phyloP scores from a whole-genome alignment of 2,888 invertebrate species.

The Orgyia antiqua region DNA sequence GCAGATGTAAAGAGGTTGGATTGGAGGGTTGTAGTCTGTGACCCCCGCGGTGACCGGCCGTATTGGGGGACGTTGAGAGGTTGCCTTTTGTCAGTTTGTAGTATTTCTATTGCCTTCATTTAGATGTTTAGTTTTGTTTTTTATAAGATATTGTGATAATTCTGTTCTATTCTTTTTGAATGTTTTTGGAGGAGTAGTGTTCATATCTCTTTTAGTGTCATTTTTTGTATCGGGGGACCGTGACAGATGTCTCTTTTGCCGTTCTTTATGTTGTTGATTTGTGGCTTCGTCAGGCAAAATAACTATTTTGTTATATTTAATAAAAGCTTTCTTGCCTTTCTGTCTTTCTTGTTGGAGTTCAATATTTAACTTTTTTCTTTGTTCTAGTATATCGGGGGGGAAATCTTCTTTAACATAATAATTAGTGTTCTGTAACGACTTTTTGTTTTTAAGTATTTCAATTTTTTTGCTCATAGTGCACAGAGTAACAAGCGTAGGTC shows the following conservation, averaged over 20 bases:
- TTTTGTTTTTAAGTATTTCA: not conserved
- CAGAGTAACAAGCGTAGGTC: not conserved
- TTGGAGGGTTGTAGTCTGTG: not conserved
- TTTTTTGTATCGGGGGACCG: not conserved
- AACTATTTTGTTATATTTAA: not conserved
- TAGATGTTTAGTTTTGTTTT: not conserved
- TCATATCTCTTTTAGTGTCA: not conserved
- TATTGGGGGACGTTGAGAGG: not conserved
- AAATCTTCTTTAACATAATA: not conserved
- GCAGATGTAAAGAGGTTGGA: not conserved
- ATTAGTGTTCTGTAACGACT: not conserved
- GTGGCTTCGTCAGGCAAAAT: not conserved
- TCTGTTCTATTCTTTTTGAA: not conserved
- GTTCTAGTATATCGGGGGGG: not conserved
- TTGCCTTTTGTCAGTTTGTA: not conserved
- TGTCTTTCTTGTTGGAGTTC: not conserved
- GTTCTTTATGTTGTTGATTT: not conserved
- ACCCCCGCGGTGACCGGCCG: too few relatives aligned
- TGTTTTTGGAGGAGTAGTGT: not conserved
- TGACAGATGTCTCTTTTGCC: not conserved
- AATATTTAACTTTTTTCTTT: not conserved
- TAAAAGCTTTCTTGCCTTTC: not conserved
- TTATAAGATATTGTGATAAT: not conserved
- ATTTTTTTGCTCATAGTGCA: not conserved
- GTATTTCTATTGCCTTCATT: not conserved